Base-by-base conservation (phyloP, 2,888 invertebrate species). In the Slavum lentiscoides region DNA sequence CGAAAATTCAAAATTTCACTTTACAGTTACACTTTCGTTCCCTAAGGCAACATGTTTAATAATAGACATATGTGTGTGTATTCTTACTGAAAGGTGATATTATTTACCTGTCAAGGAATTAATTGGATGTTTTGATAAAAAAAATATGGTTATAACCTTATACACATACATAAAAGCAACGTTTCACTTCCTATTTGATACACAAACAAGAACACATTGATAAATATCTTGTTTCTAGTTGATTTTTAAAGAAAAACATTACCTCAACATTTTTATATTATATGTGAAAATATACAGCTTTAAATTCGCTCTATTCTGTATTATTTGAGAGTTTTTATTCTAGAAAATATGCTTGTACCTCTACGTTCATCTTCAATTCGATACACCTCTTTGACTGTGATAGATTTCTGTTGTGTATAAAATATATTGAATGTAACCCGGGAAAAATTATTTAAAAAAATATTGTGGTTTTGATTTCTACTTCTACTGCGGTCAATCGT, bases 1-100 rank as follows among this genome's bases (percentile, higher is more conserved):
- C 17, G 59, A 72, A 72, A 72, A 59, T 59, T 21, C 19, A 6
- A 43, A 75, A 75, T 75, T 75, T 75, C 66, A 58, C 66, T 67
- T 74, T 7, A 75, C 49, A 13, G 49, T 49, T 49, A 1, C 49
- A 49, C 67, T 75, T 75, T 75, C 75, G 23, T 75, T 67, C 39
- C 75, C 58, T 43, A 43, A 67, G 37, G 75, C 67, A 58, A 75
- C 43, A 58, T 30, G 8, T 62, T 30, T n/a, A 55, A 66, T 23
- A 66, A 49, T 49, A 13, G 17, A 74, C 49, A 49, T 15, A 15
- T 15, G 49, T 49, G 49, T 15, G 49, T 49, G 13, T 49, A 49
- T 11, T 15, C 1, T 49, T 6, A 64, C n/a, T 59, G 3, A 21
- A 19, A 66, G 37, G 66, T 66, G 66, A 21, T 66, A 23, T 55